Evolutionary conservation across 1,140 invertebrate genomes (phyloP).

Genomic region (Macrotrachela quadricornifera): DNA sequence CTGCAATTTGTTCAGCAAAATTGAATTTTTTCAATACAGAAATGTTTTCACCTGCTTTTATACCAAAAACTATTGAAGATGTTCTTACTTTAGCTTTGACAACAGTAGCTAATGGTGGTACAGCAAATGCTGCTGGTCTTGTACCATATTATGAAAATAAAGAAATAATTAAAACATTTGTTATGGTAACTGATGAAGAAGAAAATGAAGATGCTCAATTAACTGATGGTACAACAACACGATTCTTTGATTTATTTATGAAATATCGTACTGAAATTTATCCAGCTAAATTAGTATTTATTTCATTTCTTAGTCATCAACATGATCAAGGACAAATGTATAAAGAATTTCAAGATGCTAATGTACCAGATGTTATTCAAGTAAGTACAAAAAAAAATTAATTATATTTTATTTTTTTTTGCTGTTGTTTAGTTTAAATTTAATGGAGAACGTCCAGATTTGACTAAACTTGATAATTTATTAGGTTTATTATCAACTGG

Average conservation of each 20-base stretch:
- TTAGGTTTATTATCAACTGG: slow-evolving; percentile 19
- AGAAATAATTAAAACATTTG: slow-evolving; percentile 22
- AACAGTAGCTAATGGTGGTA: slow-evolving; percentile 17
- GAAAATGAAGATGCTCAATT: slow-evolving; percentile 16
- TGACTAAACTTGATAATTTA: slow-evolving; percentile 24
- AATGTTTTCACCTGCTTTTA: slow-evolving; percentile 13
- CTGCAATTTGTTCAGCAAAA: slow-evolving; percentile 19
- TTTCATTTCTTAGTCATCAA: slow-evolving; percentile 22
- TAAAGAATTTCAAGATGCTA: neutral
- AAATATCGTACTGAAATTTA: slow-evolving; percentile 23
- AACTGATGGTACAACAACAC: slow-evolving; percentile 5
- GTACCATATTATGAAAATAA: slow-evolving; percentile 21
- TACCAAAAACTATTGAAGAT: slow-evolving; percentile 19
- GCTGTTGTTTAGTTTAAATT: slow-evolving; percentile 13
- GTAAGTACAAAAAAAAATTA: no score
- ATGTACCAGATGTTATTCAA: slow-evolving; percentile 16
- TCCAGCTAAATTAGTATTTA: slow-evolving; percentile 23
- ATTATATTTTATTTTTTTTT: no score
- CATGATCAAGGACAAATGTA: slow-evolving; percentile 21
- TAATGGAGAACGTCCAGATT: slow-evolving; percentile 18
- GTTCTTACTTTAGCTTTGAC: slow-evolving; percentile 19
- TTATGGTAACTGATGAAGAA: slow-evolving; percentile 28
- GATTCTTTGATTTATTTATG: slow-evolving; percentile 18
- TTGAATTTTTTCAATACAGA: slow-evolving; percentile 22
- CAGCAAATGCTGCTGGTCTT: slow-evolving; percentile 21